phyloP scores from a whole-genome alignment of 2,113 vertebrate species.

The Callionymus lyra region DNA sequence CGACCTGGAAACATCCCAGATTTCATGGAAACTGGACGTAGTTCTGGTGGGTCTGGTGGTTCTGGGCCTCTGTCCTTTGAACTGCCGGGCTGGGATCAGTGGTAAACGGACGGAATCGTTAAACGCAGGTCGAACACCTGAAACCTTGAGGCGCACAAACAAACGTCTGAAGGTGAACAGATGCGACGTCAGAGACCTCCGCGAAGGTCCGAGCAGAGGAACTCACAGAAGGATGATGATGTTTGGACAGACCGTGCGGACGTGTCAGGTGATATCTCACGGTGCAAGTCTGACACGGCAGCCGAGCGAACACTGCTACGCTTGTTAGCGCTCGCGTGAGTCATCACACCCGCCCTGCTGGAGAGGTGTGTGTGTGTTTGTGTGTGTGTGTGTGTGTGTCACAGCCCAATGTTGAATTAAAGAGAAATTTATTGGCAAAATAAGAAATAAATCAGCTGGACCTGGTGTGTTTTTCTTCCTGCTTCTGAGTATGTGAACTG shows the following conservation, averaged over 20 bases:
- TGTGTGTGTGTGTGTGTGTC: background rate
- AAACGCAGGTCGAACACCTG: too few relatives aligned
- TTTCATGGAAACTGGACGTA: too few relatives aligned
- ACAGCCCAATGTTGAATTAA: background rate
- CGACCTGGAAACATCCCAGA: too few relatives aligned
- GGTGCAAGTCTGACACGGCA: background rate
- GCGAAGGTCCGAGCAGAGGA: conserved; percentile 4
- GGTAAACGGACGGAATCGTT: too few relatives aligned
- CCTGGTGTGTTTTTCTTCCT: background rate
- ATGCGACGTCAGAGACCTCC: background rate
- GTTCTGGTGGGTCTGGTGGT: too few relatives aligned
- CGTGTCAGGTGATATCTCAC: conserved; percentile 8
- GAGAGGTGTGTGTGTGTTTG: background rate
- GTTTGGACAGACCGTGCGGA: conserved; percentile 8
- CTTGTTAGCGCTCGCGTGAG: conserved; percentile 3
- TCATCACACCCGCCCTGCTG: too few relatives aligned
- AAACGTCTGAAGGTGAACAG: too few relatives aligned
- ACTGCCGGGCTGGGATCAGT: too few relatives aligned
- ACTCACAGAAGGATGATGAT: conserved; percentile 14
- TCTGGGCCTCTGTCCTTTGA: too few relatives aligned
- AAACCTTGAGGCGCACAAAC: too few relatives aligned
- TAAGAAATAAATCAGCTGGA: background rate
- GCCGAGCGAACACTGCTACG: conserved; percentile 3
- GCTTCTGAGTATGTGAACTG: too few relatives aligned
- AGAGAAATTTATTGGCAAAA: background rate